These are phyloP conservation scores for Mus minutoides DNA, from an alignment of 2,797 vertebrate genomes.

Conservation along the genomic window DNA sequence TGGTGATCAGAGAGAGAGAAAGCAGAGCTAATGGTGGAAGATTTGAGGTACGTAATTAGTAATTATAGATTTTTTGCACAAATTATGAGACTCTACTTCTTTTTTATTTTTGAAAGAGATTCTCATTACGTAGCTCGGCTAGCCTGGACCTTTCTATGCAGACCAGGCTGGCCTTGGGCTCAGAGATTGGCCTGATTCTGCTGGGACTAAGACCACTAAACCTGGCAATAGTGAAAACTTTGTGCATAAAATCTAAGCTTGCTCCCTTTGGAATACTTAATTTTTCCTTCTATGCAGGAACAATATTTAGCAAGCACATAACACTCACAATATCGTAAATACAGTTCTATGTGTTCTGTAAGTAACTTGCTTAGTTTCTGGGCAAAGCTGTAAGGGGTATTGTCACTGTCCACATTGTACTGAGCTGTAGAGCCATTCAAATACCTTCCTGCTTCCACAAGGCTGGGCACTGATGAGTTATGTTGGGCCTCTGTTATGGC, in stretches of 20 bases:
- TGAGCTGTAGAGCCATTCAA: neutral
- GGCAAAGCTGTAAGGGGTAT: neutral
- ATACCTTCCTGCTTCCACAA: neutral
- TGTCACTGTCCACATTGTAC: neutral
- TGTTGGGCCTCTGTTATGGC: neutral
- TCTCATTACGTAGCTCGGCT: neutral
- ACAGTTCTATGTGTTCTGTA: neutral
- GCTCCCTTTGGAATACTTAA: neutral
- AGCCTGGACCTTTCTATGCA: neutral
- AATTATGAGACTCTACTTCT: neutral
- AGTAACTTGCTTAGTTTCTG: neutral
- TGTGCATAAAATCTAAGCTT: neutral
- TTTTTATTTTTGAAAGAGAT: neutral
- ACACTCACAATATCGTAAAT: neutral
- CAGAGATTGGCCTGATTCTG: neutral
- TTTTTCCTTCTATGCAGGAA: slow-evolving; percentile 2
- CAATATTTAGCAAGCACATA: slow-evolving; percentile 8
- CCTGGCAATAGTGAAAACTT: neutral
- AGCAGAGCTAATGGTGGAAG: neutral
- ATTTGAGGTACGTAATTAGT: neutral
- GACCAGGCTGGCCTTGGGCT: neutral
- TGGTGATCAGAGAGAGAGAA: neutral
- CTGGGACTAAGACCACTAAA: neutral
- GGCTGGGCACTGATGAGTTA: neutral
- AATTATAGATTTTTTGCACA: slow-evolving; percentile 10